Evolutionary conservation across 2,888 invertebrate genomes (phyloP), one percentile per base, ranked within the genome.

Genomic region (Volucella inanis): DNA sequence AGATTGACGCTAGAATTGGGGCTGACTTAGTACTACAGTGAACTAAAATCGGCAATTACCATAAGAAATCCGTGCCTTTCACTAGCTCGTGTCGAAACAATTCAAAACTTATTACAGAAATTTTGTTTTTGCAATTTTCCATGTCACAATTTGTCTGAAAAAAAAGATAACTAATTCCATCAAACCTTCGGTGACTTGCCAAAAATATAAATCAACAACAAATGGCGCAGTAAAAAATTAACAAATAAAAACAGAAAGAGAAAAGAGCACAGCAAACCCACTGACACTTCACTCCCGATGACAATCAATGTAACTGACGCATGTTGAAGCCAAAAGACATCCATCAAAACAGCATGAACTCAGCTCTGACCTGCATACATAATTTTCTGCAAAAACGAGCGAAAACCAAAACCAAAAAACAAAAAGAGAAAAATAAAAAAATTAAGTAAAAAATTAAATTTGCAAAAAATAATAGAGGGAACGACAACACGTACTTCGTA

Each of bases 291-390:
- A 50, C 54, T 75, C 64, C 64, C 72, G 85, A 85, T 85, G 85
- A 85, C 85, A 85, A 85, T 85, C 85, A 85, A 68, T 85, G 85
- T 85, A 68, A 72, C 85, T 72, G 85, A 85, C 76, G 85, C 76
- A 85, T 85, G 85, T 81, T 81, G 52, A 81, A 76, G 72, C 68
- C 47, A 72, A 85, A 76, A 77, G 81, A 85, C 85, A 85, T 85
- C 72, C 76, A 85, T 85, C 85, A 85, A 85, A 85, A 79, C 81
- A 76, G 81, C 76, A 81, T 81, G 81, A 85, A 85, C 85, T 81
- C 81, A 68, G 68, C 67, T 76, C 85, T 81, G 81, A 85, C 85
- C 85, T 81, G 81, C 81, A 85, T 85, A 85, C 67, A 47, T 81
- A 81, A 85, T 81, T 72, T 76, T 55, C 15, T 43, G 68, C 59